phyloP scores from a whole-genome alignment of 2,797 vertebrate genomes.

The Pseudomugil gertrudae region DNA sequence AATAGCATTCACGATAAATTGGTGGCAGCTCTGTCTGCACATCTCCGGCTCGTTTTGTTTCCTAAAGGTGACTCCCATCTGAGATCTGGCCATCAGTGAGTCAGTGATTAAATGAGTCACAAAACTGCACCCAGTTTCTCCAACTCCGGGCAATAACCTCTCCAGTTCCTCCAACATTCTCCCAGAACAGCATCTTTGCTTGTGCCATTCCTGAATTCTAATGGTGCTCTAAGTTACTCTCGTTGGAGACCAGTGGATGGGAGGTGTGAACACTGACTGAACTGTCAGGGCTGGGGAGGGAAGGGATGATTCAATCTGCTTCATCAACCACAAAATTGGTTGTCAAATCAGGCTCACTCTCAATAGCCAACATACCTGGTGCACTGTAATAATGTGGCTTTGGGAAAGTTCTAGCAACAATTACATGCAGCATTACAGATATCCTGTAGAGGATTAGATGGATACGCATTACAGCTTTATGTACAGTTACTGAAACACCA shows the following conservation, averaged over 20 bases:
- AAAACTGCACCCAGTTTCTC: slow-evolving; percentile 39
- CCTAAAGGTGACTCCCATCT: slow-evolving; percentile 35
- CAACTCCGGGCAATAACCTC: slow-evolving; percentile 11
- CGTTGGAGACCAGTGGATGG: slow-evolving; percentile 31
- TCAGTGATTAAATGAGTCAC: slow-evolving; percentile 57
- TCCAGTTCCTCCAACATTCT: slow-evolving; percentile 33
- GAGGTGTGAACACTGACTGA: slow-evolving; percentile 48
- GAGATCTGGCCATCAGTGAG: slow-evolving; percentile 45
- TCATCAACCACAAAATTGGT: slow-evolving; percentile 43
- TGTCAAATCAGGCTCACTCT: slow-evolving; percentile 28
- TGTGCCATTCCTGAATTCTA: slow-evolving; percentile 40
- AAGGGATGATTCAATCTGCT: slow-evolving; percentile 57
- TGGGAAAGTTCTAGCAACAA: slow-evolving; percentile 19
- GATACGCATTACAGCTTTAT: slow-evolving; percentile 13
- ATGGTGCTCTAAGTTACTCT: slow-evolving; percentile 37
- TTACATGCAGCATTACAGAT: not conserved
- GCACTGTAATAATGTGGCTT: slow-evolving; percentile 12
- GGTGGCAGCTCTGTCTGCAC: slow-evolving; percentile 21
- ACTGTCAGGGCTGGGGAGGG: slow-evolving; percentile 27
- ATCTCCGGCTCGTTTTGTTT: slow-evolving; percentile 23
- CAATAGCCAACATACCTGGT: slow-evolving; percentile 26
- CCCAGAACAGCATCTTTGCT: slow-evolving; percentile 38
- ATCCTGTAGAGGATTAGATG: slow-evolving; percentile 16
- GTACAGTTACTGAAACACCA: slow-evolving; percentile 12
- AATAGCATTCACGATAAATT: slow-evolving; percentile 20